Base-by-base conservation (phyloP, 1,140 invertebrate genomes). In the Subanguina moxae region DNA sequence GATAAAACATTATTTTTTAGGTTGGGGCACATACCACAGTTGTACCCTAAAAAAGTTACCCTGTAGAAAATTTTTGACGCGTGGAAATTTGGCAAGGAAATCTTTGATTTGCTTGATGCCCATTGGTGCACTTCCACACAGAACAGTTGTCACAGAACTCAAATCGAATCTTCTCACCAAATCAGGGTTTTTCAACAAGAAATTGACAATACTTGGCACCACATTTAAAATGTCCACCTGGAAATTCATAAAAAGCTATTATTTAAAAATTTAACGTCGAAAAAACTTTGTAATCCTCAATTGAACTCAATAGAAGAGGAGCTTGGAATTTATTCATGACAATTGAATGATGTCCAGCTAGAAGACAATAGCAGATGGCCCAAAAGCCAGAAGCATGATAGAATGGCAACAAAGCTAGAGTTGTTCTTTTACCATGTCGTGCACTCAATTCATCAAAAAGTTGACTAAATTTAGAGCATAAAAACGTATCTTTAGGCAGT, bases 191-290 rank as follows among this genome's bases (percentile, higher is more conserved):
- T 83, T 84, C 15, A 75, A 76, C 46, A 85, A 67, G 70, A 84
- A 85, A 38, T 78, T 67, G 11, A 83, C 67, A 28, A 85, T 82
- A 0, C 84, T 80, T 30, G 84, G 83, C 1, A 84, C 84, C 1
- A 72, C 3, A 42, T 72, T 72, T 5, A 72, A 27, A 1, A 46
- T 59, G 38, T 72, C 72, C 21, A 72, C 48, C 70, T 72, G 21
- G 57, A 71, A 57, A n/a, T 21, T 27, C 23, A 46, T 67, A 58
- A 43, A 45, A 17, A 32, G 19, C 17, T 17, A n/a, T 15, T 46
- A 21, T n/a, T 52, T 76, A 43, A 75, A 64, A 25, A 59, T 27
- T n/a, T 15, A 17, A 46, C 15, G 63, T 27, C 72, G 38, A 17
- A 71, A 74, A 21, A 27, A 74, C 72, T 59, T 74, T 73, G 27